phyloP scores from a whole-genome alignment of 37 sponge, comb jelly and placozoan genomes.

The Chondrilla cf. caribensis region DNA sequence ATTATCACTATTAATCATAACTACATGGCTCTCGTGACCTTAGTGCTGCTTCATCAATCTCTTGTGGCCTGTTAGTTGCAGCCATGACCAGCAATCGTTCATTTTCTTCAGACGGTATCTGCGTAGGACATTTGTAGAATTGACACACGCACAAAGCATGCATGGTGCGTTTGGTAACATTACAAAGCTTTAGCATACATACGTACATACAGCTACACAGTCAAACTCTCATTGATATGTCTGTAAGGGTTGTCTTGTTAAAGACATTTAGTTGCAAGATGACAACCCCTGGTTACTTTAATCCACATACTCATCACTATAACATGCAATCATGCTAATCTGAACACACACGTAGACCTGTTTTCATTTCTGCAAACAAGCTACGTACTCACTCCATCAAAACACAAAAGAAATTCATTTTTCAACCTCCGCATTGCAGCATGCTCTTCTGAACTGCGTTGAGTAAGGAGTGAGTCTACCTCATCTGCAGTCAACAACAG shows the following conservation, averaged over 20 bases:
- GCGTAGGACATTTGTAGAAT: background rate
- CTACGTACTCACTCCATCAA: slow-evolving; percentile 94
- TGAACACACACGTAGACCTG: too few species aligned
- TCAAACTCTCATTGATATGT: too few species aligned
- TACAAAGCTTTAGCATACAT: background rate
- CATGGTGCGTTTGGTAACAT: background rate
- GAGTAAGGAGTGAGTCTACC: slow-evolving; percentile 86
- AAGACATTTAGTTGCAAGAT: too few species aligned
- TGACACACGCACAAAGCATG: background rate
- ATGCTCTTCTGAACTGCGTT: slow-evolving; percentile 77
- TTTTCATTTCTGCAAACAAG: too few species aligned
- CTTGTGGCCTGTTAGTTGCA: slow-evolving; percentile 97
- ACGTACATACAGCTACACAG: background rate
- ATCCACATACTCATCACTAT: too few species aligned
- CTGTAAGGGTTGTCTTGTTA: too few species aligned
- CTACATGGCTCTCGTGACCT: slow-evolving; percentile 45
- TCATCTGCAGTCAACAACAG: slow-evolving; percentile 85
- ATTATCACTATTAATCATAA: background rate
- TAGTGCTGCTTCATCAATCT: slow-evolving; percentile 94
- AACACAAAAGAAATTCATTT: slow-evolving; percentile 88
- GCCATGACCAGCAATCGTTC: slow-evolving; percentile 92
- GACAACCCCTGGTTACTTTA: background rate
- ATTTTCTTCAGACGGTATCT: slow-evolving; percentile 66
- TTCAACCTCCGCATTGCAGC: slow-evolving; percentile 89
- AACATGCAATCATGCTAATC: too few species aligned